Percentiles rank a stretch among this genome's conserved stretches.
phyloP scores from a whole-genome alignment of 30 jellyfish, hydroid and myxozoan genomes.

The Turritopsis rubra region DNA sequence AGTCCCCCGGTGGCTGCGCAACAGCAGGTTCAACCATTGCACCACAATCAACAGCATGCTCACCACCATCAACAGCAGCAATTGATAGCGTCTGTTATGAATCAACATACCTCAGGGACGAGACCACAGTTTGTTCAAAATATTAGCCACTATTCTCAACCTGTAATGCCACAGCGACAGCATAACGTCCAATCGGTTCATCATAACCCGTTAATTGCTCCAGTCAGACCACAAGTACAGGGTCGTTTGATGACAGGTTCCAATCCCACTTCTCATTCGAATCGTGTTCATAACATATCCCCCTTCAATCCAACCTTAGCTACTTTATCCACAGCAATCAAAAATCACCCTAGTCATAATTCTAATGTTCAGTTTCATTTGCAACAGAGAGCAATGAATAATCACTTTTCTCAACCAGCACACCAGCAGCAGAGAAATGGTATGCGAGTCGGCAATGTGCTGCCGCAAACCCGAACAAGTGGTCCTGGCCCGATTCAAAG shows the following conservation, averaged over 20 bases:
- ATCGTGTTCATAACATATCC: neutral
- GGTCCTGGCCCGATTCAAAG: constrained; percentile 43
- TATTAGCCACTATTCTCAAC: constrained; percentile 44
- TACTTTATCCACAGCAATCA: neutral
- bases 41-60: constrained; percentile 23
- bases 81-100: neutral
- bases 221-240: constrained; percentile 85
- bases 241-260: constrained; percentile 45
- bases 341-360: neutral
- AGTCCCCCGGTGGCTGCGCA: constrained; percentile 43
- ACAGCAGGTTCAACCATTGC: constrained; percentile 43
- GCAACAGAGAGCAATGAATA: neutral
- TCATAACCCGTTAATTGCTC: constrained; percentile 68
- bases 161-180: constrained; percentile 38
- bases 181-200: constrained; percentile 40
- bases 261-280: constrained; percentile 24
- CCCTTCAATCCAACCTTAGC: neutral
- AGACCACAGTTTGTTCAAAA: constrained; percentile 31
- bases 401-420: neutral
- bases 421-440: constrained; percentile 15
- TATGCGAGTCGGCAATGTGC: neutral
- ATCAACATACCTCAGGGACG: neutral
- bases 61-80: neutral
- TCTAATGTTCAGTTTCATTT: neutral
- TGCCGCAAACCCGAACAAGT: neutral